Conservation (phyloP, 2,113 vertebrate genomes). For the Salvelinus namaycush region DNA sequence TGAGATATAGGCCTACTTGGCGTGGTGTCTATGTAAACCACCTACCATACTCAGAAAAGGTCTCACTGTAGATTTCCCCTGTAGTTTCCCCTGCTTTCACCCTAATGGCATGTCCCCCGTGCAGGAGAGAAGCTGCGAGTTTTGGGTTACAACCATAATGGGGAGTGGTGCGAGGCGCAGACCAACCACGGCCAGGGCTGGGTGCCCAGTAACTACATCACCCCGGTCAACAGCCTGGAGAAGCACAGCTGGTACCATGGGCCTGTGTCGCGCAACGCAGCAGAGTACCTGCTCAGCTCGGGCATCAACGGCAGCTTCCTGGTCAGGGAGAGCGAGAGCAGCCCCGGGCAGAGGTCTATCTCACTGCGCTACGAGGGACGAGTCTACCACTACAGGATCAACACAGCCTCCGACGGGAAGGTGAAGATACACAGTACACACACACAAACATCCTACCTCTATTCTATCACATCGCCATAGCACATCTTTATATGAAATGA, state of each 20-base stretch:
- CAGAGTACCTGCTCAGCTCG: conserved; percentile 96
- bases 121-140: conserved; percentile 96
- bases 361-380: conserved; percentile 96
- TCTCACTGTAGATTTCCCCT: not conserved
- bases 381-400: conserved; percentile 99
- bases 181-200: conserved; percentile 98
- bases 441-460: not conserved
- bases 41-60: too few relatives aligned
- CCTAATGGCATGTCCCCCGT: conserved; percentile 72
- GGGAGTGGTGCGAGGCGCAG: conserved; percentile 97
- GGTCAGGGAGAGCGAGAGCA: conserved; percentile 98
- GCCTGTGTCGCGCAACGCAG: conserved; percentile 94
- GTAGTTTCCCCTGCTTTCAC: not conserved
- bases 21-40: too few relatives aligned
- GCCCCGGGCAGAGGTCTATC: conserved; percentile 95
- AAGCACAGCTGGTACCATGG: conserved; percentile 99
- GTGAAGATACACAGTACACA: conserved; percentile 57
- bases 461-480: not conserved
- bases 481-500: not conserved
- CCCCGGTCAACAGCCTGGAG: conserved; percentile 97
- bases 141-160: conserved; percentile 97
- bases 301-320: conserved; percentile 98
- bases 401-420: conserved; percentile 96
- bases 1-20: too few relatives aligned
- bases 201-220: conserved; percentile 99